Conservation (phyloP, 37 sponge, comb jelly and placozoan species). For the Diacarnus erythraeanus region DNA sequence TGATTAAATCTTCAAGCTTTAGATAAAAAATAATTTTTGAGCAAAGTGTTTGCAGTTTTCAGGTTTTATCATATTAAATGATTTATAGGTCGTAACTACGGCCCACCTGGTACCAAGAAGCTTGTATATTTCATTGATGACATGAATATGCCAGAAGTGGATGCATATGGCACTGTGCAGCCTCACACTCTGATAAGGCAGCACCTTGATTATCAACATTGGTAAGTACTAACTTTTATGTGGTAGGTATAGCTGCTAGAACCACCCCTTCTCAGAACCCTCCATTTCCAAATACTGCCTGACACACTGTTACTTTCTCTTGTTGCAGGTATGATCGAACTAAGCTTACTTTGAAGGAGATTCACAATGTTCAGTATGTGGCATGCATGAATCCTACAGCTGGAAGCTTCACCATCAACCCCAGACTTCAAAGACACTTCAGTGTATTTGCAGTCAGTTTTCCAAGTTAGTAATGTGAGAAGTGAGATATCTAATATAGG, state of each 20-base stretch:
- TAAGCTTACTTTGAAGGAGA: conserved; percentile 94
- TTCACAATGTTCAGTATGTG: conserved; percentile 95
- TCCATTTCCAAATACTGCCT: no score
- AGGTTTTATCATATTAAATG: background rate
- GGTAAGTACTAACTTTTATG: conserved; percentile 49
- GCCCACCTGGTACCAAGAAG: conserved; percentile 96
- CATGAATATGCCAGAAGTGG: conserved; percentile 99
- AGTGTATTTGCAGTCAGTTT: conserved; percentile 98
- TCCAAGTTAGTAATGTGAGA: conserved; percentile 70
- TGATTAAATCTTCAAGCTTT: background rate
- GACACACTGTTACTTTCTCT: no score
- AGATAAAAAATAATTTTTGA: no score
- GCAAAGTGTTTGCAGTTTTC: no score
- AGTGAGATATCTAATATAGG: no score
- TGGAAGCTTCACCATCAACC: conserved; percentile 99
- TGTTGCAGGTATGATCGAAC: conserved; percentile 89
- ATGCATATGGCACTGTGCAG: conserved; percentile 96
- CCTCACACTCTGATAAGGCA: conserved; percentile 98
- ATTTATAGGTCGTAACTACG: conserved; percentile 79
- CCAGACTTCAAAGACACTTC: conserved; percentile 98
- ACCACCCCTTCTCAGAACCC: no score
- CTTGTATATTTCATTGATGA: conserved; percentile 99
- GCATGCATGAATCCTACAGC: conserved; percentile 99
- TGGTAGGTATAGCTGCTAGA: no score
- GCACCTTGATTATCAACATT: conserved; percentile 96